A percentile compares a stretch with the other conserved stretches of the same genome.
Evolutionary conservation across 1,140 invertebrate genomes (phyloP).

Genomic region (Nephotettix cincticeps): DNA sequence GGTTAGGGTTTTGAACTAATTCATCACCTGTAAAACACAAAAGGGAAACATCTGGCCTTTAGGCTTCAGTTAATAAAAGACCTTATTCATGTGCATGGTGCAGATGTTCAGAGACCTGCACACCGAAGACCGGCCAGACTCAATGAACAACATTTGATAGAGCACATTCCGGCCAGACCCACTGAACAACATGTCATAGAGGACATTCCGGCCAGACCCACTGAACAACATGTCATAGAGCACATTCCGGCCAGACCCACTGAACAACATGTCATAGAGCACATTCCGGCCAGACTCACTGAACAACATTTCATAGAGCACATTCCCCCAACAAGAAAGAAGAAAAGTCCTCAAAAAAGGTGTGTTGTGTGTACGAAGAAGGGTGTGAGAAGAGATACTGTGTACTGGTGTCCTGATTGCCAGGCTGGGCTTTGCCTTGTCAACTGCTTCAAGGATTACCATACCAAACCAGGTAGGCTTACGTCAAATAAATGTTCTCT

Average conservation of each 20-base stretch:
- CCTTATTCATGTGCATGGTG: background rate
- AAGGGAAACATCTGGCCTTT: background rate
- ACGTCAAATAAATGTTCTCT: too few relatives aligned
- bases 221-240: background rate
- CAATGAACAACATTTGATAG: background rate
- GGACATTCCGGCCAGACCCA: background rate
- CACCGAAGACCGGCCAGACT: background rate
- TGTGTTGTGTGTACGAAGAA: background rate
- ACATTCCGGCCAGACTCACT: background rate
- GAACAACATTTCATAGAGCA: constrained; percentile 2
- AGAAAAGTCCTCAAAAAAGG: background rate
- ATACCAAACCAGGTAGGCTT: too few relatives aligned
- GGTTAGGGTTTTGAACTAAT: background rate
- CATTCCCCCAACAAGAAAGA: constrained; percentile 3
- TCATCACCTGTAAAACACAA: background rate
- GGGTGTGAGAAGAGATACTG: background rate
- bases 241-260: constrained; percentile 11
- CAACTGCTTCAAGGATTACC: too few relatives aligned
- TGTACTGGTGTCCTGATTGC: constrained; percentile 12
- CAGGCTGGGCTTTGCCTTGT: background rate
- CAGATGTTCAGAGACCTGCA: background rate
- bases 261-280: background rate
- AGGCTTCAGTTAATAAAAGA: background rate
- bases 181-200: too few relatives aligned
- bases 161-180: too few relatives aligned